Evolutionary conservation across 2,113 vertebrate species (phyloP).

Genomic region (Nibea coibor): DNA sequence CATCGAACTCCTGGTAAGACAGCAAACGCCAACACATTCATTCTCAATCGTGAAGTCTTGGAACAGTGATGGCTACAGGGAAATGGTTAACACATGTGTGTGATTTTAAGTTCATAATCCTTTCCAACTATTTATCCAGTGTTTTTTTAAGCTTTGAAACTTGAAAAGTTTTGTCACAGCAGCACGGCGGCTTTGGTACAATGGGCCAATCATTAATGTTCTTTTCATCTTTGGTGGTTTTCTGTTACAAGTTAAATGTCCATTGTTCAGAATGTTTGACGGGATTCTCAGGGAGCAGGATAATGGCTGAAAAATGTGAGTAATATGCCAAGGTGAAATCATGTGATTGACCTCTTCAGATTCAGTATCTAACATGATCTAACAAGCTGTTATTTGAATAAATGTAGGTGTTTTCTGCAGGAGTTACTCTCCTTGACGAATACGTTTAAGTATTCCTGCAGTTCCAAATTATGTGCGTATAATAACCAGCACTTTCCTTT

Average conservation of each 20-base stretch:
- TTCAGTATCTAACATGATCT: background rate
- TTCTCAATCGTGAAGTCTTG: background rate
- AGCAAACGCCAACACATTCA: background rate
- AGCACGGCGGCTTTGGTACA: too few species aligned
- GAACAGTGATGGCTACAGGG: background rate
- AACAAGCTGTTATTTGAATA: slow-evolving; percentile 11
- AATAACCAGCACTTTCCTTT: background rate
- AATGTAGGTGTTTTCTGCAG: background rate
- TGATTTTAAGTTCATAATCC: background rate
- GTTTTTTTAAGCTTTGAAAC: background rate
- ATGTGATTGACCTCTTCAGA: background rate
- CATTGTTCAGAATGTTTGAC: background rate
- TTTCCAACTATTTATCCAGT: background rate
- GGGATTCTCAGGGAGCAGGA: background rate
- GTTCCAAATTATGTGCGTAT: background rate
- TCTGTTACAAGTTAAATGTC: background rate
- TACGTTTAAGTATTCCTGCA: background rate
- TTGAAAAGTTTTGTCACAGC: background rate
- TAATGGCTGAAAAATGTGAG: background rate
- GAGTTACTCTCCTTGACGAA: background rate
- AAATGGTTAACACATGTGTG: background rate
- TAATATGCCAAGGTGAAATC: background rate
- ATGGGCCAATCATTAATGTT: background rate
- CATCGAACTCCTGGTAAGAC: background rate
- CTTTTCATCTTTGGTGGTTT: too few species aligned